Evolutionary conservation across 2,888 invertebrate species (phyloP).

Genomic region (Cepaea hortensis): DNA sequence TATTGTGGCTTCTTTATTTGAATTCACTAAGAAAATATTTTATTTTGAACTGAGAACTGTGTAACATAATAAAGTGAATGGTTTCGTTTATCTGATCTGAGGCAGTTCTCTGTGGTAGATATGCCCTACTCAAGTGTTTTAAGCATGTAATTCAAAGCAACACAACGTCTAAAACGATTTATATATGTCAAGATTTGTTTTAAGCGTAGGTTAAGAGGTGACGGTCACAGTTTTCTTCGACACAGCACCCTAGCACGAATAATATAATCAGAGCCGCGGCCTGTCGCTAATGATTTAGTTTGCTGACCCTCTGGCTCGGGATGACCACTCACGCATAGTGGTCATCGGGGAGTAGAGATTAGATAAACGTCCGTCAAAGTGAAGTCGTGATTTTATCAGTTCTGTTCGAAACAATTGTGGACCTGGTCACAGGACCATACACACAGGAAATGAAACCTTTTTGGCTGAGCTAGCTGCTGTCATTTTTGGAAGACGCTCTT

Average conservation of each 20-base stretch:
- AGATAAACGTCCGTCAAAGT: constrained; percentile 48
- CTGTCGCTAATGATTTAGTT: constrained; percentile 46
- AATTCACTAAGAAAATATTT: no score
- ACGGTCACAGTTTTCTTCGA: neutral
- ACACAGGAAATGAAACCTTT: constrained; percentile 28
- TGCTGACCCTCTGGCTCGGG: constrained; percentile 26
- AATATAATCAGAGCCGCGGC: constrained; percentile 38
- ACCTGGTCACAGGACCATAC: neutral
- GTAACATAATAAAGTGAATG: no score
- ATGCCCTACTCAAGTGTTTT: no score
- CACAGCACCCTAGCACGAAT: neutral
- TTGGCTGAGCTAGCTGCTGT: constrained; percentile 4
- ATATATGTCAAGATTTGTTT: no score
- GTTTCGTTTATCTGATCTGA: no score
- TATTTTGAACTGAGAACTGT: no score
- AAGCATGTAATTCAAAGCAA: no score
- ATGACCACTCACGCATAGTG: constrained; percentile 46
- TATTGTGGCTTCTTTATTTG: no score
- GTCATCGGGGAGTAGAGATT: constrained; percentile 42
- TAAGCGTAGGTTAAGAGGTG: no score
- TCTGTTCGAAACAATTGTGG: neutral
- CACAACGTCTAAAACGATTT: no score
- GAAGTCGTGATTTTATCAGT: constrained; percentile 35
- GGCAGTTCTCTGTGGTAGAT: no score
- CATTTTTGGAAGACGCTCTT: no score